Conservation (phyloP, 2,888 invertebrate genomes). For the Thysanoteuthis rhombus region DNA sequence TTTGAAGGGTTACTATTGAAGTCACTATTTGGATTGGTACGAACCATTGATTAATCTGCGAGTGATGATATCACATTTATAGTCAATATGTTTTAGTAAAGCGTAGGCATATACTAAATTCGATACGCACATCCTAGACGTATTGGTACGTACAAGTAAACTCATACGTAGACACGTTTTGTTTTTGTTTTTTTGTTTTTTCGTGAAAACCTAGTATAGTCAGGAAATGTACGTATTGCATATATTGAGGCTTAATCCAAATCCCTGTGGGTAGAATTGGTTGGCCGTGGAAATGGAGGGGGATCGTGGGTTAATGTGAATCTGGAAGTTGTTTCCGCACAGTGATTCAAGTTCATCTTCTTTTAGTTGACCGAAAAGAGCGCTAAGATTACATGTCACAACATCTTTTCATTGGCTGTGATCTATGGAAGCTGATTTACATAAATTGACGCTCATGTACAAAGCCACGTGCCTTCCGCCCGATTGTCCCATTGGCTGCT, state of each 20-base stretch:
- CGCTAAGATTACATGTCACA: constrained; percentile 25
- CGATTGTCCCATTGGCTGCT: constrained; percentile 26
- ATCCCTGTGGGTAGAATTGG: neutral
- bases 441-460: neutral
- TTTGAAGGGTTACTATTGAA: no score
- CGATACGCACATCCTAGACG: no score
- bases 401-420: constrained; percentile 20
- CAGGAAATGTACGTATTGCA: neutral
- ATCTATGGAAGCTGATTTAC: constrained; percentile 24
- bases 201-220: neutral
- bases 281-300: neutral
- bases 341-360: constrained; percentile 23
- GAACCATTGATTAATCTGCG: no score
- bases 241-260: neutral
- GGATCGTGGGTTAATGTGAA: neutral
- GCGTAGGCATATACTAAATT: no score
- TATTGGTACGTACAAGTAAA: no score
- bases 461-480: constrained; percentile 17
- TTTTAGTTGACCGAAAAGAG: neutral
- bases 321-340: neutral
- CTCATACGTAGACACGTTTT: neutral
- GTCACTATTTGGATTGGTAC: no score
- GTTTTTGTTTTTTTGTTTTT: neutral
- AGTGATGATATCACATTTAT: no score
- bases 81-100: no score